Conservation (phyloP, 2,113 vertebrate genomes). For the Serilophus lunatus region DNA sequence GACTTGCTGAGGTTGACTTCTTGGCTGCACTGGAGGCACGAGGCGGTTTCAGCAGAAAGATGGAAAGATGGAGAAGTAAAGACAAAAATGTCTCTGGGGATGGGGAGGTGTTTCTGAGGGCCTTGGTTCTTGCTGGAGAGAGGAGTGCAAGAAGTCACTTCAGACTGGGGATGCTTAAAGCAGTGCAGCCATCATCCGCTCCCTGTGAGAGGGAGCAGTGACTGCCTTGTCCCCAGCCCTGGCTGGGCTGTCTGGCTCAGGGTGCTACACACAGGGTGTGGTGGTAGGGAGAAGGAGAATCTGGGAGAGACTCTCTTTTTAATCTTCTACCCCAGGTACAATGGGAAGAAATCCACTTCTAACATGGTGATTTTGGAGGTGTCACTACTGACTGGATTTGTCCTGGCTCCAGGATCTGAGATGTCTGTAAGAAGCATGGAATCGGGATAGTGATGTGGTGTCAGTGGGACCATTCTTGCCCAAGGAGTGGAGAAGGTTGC, state of each 20-base stretch:
- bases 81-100: not conserved
- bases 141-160: not conserved
- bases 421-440: slow-evolving; percentile 43
- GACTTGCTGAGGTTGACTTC: not conserved
- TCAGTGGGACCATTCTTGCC: not conserved
- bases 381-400: slow-evolving; percentile 62
- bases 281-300: not conserved
- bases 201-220: not conserved
- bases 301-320: not conserved
- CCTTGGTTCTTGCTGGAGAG: not conserved
- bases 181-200: not conserved
- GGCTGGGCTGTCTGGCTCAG: not conserved
- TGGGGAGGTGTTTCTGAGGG: not conserved
- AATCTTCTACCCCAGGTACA: slow-evolving; percentile 43
- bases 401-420: not conserved
- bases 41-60: not conserved
- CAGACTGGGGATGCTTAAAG: not conserved
- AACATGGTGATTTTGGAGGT: slow-evolving; percentile 70
- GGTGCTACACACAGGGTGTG: not conserved
- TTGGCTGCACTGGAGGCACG: not conserved
- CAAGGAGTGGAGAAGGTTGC: not conserved
- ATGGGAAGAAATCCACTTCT: slow-evolving; percentile 49
- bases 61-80: not conserved
- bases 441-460: not conserved
- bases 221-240: not conserved